These are phyloP conservation scores for Ecdyonurus torrentis DNA, from an alignment of 2,888 invertebrate genomes.

Conservation along the genomic window DNA sequence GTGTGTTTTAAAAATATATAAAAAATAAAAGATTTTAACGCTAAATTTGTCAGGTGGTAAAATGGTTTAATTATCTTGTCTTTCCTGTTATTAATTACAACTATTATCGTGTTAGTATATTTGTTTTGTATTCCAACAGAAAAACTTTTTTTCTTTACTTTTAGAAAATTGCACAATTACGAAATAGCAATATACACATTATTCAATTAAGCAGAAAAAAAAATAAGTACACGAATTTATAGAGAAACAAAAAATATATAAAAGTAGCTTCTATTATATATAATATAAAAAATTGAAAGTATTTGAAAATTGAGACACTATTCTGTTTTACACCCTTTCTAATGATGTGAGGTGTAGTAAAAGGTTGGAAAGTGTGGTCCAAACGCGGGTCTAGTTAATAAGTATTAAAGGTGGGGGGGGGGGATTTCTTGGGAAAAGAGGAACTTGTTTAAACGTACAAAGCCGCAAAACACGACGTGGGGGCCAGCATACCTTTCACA, in stretches of 20 bases:
- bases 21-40: no score
- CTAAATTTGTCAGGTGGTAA: no score
- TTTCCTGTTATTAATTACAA: no score
- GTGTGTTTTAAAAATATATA: no score
- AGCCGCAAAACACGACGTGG: neutral
- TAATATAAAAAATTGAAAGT: neutral
- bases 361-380: neutral
- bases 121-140: no score
- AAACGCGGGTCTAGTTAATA: no score
- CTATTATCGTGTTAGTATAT: no score
- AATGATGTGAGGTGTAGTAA: neutral
- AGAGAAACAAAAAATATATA: neutral
- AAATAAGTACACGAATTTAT: neutral
- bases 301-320: slow-evolving; percentile 2
- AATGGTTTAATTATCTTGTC: no score
- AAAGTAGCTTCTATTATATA: neutral
- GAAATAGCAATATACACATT: neutral
- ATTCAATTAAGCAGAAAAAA: neutral
- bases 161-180: neutral
- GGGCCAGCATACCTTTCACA: neutral
- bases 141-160: no score
- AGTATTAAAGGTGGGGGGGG: neutral
- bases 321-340: slow-evolving; percentile 1
- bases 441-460: neutral
- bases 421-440: neutral